Evolutionary conservation across 2,888 invertebrate genomes (phyloP), one percentile per base, ranked within the genome.

Genomic region (Apoderus coryli): DNA sequence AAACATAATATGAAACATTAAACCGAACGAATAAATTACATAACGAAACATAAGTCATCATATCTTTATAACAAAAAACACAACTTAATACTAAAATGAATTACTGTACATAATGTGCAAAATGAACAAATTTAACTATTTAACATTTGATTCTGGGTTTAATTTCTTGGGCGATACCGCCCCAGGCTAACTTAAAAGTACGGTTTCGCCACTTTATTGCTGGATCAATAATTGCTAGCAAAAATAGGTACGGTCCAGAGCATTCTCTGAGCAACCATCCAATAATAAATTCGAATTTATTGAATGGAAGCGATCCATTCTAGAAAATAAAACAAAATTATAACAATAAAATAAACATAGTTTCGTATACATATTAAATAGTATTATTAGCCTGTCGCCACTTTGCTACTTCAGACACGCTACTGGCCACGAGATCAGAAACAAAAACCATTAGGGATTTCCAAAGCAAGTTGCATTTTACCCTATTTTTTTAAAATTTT

Each of bases 261-360:
- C 76, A 66, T 65, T 96, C 96, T 39, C 92, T 77, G 60, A 93
- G 80, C 49, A 90, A 63, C 96, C 96, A 98, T 15, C 85, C 89
- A 32, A 89, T 70, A 30, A 93, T 74, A 56, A 89, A 96, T 59
- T 93, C 89, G 55, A 86, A 80, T 65, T 92, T 89, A 47, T 47
- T 86, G 62, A 95, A 93, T 10, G 93, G 85, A 43, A 95, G 66
- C 24, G 89, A 76, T 25, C 89, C 88, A 57, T 90, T 88, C 72
- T 86, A 64, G 22, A 64, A 63, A 32, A 44, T 19, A 19, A 19
- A 19, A 7, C 9, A 19, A 7, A 19, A 19, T 7, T 19, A 19
- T 19, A 19, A 19, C 9, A 19, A 19, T 19, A 19, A 19, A 19
- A 9, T 6, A 9, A 19, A 19, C 19, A 19, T 19, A 7, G 9